A percentile compares a stretch with the other conserved stretches of the same genome.
phyloP scores from a whole-genome alignment of 2,888 invertebrate genomes.

The Sarcophaga rosellei region DNA sequence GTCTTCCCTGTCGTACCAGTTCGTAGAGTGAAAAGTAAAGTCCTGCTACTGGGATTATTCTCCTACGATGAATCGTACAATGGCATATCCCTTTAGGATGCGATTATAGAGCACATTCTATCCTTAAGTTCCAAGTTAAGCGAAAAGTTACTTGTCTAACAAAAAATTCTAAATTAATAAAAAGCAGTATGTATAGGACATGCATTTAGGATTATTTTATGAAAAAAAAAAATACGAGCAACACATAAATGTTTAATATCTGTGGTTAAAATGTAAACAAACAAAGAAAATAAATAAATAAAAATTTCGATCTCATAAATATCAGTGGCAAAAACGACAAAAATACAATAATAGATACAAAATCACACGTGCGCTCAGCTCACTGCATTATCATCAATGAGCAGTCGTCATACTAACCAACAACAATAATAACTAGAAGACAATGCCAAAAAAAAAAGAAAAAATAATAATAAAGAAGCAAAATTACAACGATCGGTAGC shows the following conservation, averaged over 20 bases:
- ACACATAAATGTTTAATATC: slow-evolving; percentile 13
- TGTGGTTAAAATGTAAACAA: slow-evolving; percentile 19
- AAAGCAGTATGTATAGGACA: no score
- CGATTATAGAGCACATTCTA: no score
- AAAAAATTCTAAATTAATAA: no score
- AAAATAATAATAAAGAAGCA: background rate
- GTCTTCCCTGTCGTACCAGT: no score
- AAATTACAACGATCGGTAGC: slow-evolving; percentile 45
- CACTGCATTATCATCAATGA: slow-evolving; percentile 38
- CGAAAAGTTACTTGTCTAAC: no score
- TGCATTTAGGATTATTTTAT: no score
- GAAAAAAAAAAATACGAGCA: no score
- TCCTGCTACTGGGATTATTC: no score
- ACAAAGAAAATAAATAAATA: slow-evolving; percentile 2
- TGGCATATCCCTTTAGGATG: no score
- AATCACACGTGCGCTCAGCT: slow-evolving; percentile 44
- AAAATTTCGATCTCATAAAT: slow-evolving; percentile 34
- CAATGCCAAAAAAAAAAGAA: slow-evolving; percentile 30
- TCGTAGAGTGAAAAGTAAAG: no score
- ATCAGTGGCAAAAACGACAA: slow-evolving; percentile 33
- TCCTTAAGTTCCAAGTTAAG: no score
- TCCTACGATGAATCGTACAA: no score
- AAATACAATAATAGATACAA: slow-evolving; percentile 19
- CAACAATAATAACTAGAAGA: slow-evolving; percentile 10
- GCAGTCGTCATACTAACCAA: slow-evolving; percentile 5